Evolutionary conservation across 2,113 vertebrate species (phyloP).

Genomic region (Tragelaphus strepsiceros): DNA sequence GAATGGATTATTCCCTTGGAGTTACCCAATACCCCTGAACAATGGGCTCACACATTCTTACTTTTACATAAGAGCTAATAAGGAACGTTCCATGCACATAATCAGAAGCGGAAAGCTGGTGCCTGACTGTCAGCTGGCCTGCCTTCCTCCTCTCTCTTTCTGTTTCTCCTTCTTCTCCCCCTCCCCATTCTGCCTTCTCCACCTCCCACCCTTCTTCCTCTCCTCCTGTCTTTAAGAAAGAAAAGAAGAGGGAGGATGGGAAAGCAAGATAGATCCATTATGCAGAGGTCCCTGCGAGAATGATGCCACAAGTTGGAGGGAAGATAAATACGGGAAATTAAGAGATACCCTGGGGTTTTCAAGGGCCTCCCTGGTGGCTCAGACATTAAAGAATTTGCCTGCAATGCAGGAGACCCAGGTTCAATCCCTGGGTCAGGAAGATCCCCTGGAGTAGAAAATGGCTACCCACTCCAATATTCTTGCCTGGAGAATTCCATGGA

Average conservation of each 20-base stretch:
- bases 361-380: background rate
- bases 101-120: background rate
- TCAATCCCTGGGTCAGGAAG: background rate
- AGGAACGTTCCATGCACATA: background rate
- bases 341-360: background rate
- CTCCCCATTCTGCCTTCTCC: background rate
- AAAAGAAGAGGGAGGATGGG: background rate
- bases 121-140: background rate
- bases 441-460: background rate
- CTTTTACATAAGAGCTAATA: slow-evolving; percentile 16
- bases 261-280: background rate
- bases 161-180: background rate
- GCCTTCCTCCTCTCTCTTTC: background rate
- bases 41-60: slow-evolving; percentile 16
- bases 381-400: background rate
- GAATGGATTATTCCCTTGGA: slow-evolving; percentile 71
- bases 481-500: background rate
- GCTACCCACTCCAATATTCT: background rate
- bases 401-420: background rate
- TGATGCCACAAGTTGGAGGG: background rate
- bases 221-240: background rate
- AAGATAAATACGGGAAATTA: background rate
- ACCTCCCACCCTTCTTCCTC: background rate
- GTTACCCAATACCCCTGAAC: slow-evolving; percentile 9
- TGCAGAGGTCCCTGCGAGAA: background rate